Evolutionary conservation across 2,113 vertebrate genomes (phyloP), one percentile per base, ranked within the genome.

Genomic region (Pterophyllum scalare): DNA sequence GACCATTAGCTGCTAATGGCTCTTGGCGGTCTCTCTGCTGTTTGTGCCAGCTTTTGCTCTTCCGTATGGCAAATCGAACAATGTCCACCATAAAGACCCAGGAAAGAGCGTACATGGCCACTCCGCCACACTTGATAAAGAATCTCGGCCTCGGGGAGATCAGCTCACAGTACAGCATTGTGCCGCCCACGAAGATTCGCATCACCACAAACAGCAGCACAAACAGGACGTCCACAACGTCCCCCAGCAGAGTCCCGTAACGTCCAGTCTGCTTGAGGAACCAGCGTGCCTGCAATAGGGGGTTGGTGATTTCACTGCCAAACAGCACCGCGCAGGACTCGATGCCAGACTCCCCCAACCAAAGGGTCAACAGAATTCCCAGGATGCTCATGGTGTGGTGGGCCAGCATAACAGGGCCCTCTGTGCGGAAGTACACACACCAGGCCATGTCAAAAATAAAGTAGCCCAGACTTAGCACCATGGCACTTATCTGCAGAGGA

Each of bases 301-400:
- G 98, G 95, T 99, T 99, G 76, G 98, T 99, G 91, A 99, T 96
- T 94, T 99, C 98, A 2, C 97, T 99, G 87, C 98, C 98, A 26
- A 99, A 99, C 87, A 99, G 96, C 49, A 99, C 98, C 0, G 97
- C 97, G 1, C 98, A 99, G 46, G 96, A 95, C 91, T 99, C 98
- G 0, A 96, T 96, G 54, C 97, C 98, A 0, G 98, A 99, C 91
- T 98, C 97, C 3, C 96, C 98, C 4, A 99, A 93, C n/a, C 93
- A 96, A 82, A 99, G 70, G 0, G 97, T 97, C 11, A 97, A 82
- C 22, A 97, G 80, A 93, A 99, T 99, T 87, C 98, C 98, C 93
- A 97, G 57, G 91, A 99, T 98, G 95, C 97, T 99, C 89, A 99
- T 91, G 43, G 96, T 97, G 91, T 99, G 98, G 92, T 99, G 98